Base-by-base conservation (phyloP, 2,888 invertebrate species). In the Sisyra nigra region DNA sequence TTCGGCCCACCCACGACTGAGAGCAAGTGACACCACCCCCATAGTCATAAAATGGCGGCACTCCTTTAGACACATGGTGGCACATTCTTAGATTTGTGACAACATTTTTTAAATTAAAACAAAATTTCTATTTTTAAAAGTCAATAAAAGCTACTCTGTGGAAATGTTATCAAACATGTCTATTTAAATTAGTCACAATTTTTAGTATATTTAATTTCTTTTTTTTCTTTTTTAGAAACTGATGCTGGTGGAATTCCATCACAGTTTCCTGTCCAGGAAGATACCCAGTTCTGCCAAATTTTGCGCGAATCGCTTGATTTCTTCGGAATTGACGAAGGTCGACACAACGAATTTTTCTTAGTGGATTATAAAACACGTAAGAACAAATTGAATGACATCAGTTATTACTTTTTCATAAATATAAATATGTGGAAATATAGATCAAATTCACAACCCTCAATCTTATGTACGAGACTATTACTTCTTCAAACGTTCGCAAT, bases 281-380 rank as follows among this genome's bases (percentile, higher is more conserved):
- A 97, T 56, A 97, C 96, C 0, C 88, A 94, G 52, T 97, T 97
- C 59, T 80, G 79, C 54, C 89, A 92, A 59, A 85, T 98, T 52
- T 67, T 97, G n/a, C 76, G 87, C 50, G 97, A 98, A 62, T 87
- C 93, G 1, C 66, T 97, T 14, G 96, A 96, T 56, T 98, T 94
- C 66, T 98, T 97, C 60, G 87, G 92, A 37, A 93, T 99, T 47
- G 89, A 93, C 32, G 93, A 94, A 54, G 72, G 76, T 45, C 76
- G 84, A 51, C 85, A 93, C 41, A 77, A 80, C 49, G 85, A 89
- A 60, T 92, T 91, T 59, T 96, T 93, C 56, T 68, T 99, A n/a
- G 87, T 96, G 1, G 98, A 99, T 60, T 87, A 93, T 51, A 97
- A 97, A 71, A 96, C 96, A 44, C 91, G 96, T 96, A 69, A 76